phyloP scores from a whole-genome alignment of 2,888 invertebrate genomes.

The Alitta virens region DNA sequence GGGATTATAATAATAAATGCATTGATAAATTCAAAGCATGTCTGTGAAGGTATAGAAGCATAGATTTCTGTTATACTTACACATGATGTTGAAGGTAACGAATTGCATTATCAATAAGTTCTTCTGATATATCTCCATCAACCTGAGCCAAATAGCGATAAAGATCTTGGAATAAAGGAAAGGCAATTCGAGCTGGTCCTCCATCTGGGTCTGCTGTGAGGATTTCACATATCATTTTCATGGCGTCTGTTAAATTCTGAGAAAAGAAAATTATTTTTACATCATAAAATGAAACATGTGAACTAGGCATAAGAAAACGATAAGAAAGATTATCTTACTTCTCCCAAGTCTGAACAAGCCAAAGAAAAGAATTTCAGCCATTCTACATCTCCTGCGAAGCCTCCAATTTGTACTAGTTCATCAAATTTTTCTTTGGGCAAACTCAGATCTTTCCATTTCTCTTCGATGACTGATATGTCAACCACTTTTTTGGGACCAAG shows the following conservation, averaged over 20 bases:
- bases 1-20: not conserved
- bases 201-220: slow-evolving; percentile 82
- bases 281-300: too few relatives aligned
- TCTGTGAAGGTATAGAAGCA: not conserved
- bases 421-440: slow-evolving; percentile 64
- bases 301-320: too few relatives aligned
- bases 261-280: not conserved
- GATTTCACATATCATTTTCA: slow-evolving; percentile 78
- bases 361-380: slow-evolving; percentile 75
- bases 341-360: slow-evolving; percentile 59
- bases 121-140: slow-evolving; percentile 54
- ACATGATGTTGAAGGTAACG: slow-evolving; percentile 50
- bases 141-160: slow-evolving; percentile 55
- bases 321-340: slow-evolving; percentile 36
- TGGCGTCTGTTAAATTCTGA: slow-evolving; percentile 73
- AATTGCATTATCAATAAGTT: slow-evolving; percentile 51
- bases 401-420: slow-evolving; percentile 71
- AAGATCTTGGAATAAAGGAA: slow-evolving; percentile 52
- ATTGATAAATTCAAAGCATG: too few relatives aligned
- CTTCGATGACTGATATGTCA: slow-evolving; percentile 45
- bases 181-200: slow-evolving; percentile 73
- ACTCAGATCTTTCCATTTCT: slow-evolving; percentile 58
- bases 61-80: slow-evolving; percentile 41
- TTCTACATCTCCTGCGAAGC: slow-evolving; percentile 68
- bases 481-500: slow-evolving; percentile 53